Base-by-base conservation (phyloP, 2,888 invertebrate genomes). In the Acleris sparsana region DNA sequence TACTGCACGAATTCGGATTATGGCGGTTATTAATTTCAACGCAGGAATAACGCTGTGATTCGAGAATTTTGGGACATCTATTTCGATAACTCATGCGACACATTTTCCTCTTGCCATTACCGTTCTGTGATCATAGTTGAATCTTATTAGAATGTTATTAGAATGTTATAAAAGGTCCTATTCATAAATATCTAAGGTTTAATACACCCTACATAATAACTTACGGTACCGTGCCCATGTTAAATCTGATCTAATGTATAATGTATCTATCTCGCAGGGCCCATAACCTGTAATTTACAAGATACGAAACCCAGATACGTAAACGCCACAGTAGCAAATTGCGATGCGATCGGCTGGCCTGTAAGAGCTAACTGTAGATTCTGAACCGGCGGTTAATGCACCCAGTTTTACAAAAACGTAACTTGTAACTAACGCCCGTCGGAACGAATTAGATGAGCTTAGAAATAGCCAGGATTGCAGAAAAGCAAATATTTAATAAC, bases 251-350 rank as follows among this genome's bases (percentile, higher is more conserved):
- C 56, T 66, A 57, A 66, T 66, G 61, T 62, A 66, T 62, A 66
- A 66, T 66, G 57, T 62, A 62, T 66, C 65, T 64, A 58, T 65
- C 65, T 61, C 65, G 17, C n/a, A 66, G 66, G 66, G 62, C 66
- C 39, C 46, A 48, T 57, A 66, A 48, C 66, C 52, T 66, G 57
- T 66, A 66, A 66, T 66, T 62, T 66, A 57, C n/a, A 51, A 66
- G 66, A 66, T 66, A 46, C 57, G 46, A 59, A 59, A 58, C 22
- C 39, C 3, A 48, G 61, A 57, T 66, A 66, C 46, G 46, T 62
- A 57, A 66, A 56, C 52, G 57, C 56, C 52, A 51, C 66, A 62
- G 65, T 61, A 52, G 66, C 66, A 57, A 58, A 57, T 66, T 62
- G 62, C 66, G 52, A 44, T 62, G 51, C 52, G 52, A 66, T 57